phyloP scores from a whole-genome alignment of 1,140 invertebrate genomes.

The Trachymyrmex septentrionalis region DNA sequence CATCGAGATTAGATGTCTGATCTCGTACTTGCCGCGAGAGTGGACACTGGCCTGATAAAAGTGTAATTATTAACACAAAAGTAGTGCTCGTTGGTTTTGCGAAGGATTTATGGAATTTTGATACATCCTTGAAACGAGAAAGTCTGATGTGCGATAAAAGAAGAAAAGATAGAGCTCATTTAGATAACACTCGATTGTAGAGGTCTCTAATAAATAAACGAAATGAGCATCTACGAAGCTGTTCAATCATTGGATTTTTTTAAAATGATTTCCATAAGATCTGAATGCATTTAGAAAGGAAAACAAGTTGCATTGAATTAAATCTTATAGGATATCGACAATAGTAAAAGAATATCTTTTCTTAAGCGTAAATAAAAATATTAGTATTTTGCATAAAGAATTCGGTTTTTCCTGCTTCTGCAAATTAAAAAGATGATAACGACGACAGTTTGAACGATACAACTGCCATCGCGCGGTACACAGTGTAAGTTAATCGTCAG shows the following conservation, averaged over 20 bases:
- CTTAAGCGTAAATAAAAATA: neutral
- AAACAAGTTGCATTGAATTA: neutral
- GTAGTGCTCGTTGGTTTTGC: neutral
- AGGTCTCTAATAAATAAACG: neutral
- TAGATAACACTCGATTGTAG: neutral
- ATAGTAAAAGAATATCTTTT: neutral
- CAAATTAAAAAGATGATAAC: neutral
- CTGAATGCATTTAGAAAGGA: neutral
- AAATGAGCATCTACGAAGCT: neutral
- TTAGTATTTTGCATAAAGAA: neutral
- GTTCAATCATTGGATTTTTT: neutral
- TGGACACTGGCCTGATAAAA: slow-evolving; percentile 53
- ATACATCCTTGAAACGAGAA: slow-evolving; percentile 36
- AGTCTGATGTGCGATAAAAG: slow-evolving; percentile 12
- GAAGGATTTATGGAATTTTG: neutral
- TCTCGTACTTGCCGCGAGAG: slow-evolving; percentile 41
- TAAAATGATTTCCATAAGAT: neutral
- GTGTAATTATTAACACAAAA: slow-evolving; percentile 59
- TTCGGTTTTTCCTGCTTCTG: neutral
- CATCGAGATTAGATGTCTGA: slow-evolving; percentile 71
- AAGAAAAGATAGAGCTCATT: neutral
- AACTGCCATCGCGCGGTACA: slow-evolving; percentile 70
- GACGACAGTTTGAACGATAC: slow-evolving; percentile 17
- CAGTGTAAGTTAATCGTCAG: slow-evolving; percentile 64
- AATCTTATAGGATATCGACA: neutral